These are phyloP conservation scores for Ptychobarbus kaznakovi DNA, from an alignment of 2,797 vertebrate species.

Conservation along the genomic window DNA sequence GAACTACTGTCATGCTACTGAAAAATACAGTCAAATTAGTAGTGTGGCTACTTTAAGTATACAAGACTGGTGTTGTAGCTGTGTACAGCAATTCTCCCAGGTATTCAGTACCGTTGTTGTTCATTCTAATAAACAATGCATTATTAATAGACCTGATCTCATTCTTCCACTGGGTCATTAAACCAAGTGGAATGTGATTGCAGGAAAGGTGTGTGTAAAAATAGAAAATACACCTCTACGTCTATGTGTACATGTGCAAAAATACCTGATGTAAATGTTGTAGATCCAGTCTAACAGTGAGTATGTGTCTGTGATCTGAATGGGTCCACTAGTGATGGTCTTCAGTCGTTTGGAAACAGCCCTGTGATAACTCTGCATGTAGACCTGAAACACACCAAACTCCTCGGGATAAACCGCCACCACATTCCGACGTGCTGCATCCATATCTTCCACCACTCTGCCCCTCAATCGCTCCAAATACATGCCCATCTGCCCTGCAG, in stretches of 20 bases:
- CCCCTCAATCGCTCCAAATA: conserved; percentile 83
- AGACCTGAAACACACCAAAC: conserved; percentile 86
- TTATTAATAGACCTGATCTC: conserved; percentile 58
- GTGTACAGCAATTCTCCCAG: conserved; percentile 21
- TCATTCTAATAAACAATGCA: conserved; percentile 50
- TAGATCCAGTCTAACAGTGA: conserved; percentile 92
- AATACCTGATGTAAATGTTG: conserved; percentile 90
- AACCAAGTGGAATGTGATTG: conserved; percentile 34
- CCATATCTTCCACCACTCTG: conserved; percentile 85
- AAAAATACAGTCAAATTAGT: neutral
- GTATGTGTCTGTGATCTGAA: conserved; percentile 88
- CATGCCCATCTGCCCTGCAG: conserved; percentile 79
- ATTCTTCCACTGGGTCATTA: conserved; percentile 55
- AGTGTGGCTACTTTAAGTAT: conserved; percentile 1
- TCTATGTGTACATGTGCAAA: neutral
- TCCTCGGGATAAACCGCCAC: conserved; percentile 88
- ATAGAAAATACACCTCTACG: conserved; percentile 13
- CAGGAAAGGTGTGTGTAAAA: conserved; percentile 41
- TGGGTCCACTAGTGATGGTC: conserved; percentile 74
- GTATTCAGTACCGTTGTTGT: conserved; percentile 37
- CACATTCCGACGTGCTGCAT: conserved; percentile 82
- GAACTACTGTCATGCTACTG: neutral
- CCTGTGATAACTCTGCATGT: conserved; percentile 88
- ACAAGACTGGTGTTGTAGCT: conserved; percentile 1
- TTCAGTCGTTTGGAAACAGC: conserved; percentile 84